phyloP scores from a whole-genome alignment of 2,888 invertebrate species.

The Argyresthia goedartella region DNA sequence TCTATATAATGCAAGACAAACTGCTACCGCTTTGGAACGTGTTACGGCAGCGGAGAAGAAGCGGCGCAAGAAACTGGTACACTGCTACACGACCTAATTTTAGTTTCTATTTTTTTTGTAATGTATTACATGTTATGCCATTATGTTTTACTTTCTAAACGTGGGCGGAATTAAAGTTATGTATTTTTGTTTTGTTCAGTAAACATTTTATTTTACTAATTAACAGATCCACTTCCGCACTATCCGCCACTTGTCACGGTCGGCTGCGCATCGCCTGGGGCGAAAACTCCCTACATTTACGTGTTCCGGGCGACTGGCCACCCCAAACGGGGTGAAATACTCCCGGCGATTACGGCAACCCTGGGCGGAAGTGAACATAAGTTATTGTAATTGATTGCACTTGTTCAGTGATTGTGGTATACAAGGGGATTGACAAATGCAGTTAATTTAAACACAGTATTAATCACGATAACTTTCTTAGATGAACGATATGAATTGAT shows the following conservation, averaged over 20 bases:
- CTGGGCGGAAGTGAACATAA: conserved; percentile 2
- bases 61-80: too few relatives aligned
- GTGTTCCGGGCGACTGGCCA: conserved; percentile 12
- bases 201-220: background rate
- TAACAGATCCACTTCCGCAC: background rate
- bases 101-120: too few relatives aligned
- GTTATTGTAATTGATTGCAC: background rate
- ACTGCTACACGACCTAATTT: too few relatives aligned
- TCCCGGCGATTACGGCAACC: conserved; percentile 10
- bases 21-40: too few relatives aligned
- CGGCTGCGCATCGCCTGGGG: background rate
- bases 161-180: too few relatives aligned
- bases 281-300: background rate
- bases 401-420: background rate
- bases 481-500: too few relatives aligned
- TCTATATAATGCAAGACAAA: too few relatives aligned
- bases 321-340: conserved; percentile 15
- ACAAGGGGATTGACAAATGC: background rate
- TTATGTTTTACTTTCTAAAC: too few relatives aligned
- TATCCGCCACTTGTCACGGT: background rate
- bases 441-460: background rate
- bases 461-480: background rate
- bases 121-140: too few relatives aligned
- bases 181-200: too few relatives aligned
- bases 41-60: too few relatives aligned